A percentile compares a stretch with the other conserved stretches of the same genome.
phyloP scores from a whole-genome alignment of 2,888 invertebrate genomes.

The Myopa tessellatipennis region DNA sequence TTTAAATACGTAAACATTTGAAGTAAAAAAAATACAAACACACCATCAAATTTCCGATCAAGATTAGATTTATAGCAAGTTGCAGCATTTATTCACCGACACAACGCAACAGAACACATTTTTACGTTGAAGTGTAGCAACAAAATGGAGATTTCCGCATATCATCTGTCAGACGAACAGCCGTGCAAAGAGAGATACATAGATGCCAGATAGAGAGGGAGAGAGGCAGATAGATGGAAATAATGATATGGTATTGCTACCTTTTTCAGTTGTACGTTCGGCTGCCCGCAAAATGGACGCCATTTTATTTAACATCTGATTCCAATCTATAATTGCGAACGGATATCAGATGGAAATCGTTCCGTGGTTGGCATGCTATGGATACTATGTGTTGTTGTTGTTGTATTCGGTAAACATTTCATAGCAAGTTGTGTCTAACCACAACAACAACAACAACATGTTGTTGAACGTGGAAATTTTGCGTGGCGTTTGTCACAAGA shows the following conservation, averaged over 20 bases:
- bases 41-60: neutral
- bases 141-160: conserved; percentile 1
- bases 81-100: neutral
- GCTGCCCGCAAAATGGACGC: conserved; percentile 13
- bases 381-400: neutral
- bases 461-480: neutral
- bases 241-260: no score
- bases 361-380: neutral
- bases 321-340: conserved; percentile 27
- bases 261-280: neutral
- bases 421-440: no score
- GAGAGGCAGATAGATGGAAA: no score
- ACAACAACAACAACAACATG: neutral
- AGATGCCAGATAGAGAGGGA: no score
- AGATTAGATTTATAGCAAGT: neutral
- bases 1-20: neutral
- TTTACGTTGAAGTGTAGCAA: neutral
- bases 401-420: neutral
- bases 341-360: conserved; percentile 19
- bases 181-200: neutral
- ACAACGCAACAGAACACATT: neutral
- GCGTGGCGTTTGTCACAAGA: neutral
- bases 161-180: neutral
- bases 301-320: conserved; percentile 24
- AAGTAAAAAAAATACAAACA: neutral